Conservation (phyloP, 2,113 vertebrate genomes). For the Phalacrocorax brasilianus region DNA sequence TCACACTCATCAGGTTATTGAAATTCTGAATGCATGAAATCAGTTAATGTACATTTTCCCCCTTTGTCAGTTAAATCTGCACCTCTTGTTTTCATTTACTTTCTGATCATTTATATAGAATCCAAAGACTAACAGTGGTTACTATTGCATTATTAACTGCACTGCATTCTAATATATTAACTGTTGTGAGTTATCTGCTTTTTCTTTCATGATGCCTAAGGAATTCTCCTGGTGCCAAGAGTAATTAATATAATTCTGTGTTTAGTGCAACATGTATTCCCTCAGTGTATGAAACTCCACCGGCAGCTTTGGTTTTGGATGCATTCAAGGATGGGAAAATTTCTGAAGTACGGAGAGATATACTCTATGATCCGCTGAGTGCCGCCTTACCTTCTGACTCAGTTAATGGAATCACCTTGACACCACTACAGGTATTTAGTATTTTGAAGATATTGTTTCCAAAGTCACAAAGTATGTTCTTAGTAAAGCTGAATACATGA, state of each 20-base stretch:
- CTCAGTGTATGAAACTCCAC: slow-evolving; percentile 74
- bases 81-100: not conserved
- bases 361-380: not conserved
- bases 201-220: not conserved
- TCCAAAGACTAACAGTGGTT: not conserved
- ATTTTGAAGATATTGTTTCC: not conserved
- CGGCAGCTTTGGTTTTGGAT: slow-evolving; percentile 75
- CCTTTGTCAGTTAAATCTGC: not conserved
- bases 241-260: slow-evolving; percentile 26
- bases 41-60: not conserved
- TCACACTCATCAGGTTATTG: no score
- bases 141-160: not conserved
- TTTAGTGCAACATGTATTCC: slow-evolving; percentile 82
- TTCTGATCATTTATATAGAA: not conserved
- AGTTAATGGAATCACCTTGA: slow-evolving; percentile 74
- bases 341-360: not conserved
- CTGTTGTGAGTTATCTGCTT: not conserved
- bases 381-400: not conserved
- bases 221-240: not conserved
- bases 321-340: slow-evolving; percentile 58
- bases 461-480: not conserved
- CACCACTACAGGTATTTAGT: slow-evolving; percentile 81
- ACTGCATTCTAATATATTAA: not conserved
- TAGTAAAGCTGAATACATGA: not conserved
- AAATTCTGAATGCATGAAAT: not conserved